Evolutionary conservation across 2,113 vertebrate genomes (phyloP).

Genomic region (Mormyrus lacerda): DNA sequence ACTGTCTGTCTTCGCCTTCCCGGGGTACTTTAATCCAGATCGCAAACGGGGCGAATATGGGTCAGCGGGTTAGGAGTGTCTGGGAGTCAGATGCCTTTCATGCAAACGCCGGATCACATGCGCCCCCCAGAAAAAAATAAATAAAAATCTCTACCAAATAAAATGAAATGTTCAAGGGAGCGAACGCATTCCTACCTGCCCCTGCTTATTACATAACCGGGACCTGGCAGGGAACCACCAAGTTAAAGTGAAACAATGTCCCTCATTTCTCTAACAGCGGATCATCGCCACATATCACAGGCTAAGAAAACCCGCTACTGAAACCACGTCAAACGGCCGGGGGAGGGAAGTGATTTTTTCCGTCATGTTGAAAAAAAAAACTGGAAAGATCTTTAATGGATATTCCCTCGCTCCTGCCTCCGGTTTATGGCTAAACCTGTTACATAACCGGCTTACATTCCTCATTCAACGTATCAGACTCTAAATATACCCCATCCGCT

Average conservation of each 20-base stretch:
- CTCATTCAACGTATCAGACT: conserved; percentile 80
- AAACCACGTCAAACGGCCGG: neutral
- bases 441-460: conserved; percentile 96
- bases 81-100: neutral
- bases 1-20: neutral
- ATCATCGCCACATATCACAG: neutral
- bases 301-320: neutral
- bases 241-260: conserved; percentile 42
- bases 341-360: neutral
- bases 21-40: neutral
- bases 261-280: neutral
- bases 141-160: neutral
- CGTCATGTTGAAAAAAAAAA: neutral
- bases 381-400: conserved; percentile 36
- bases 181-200: neutral
- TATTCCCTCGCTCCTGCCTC: conserved; percentile 47
- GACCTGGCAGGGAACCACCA: conserved; percentile 43
- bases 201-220: conserved; percentile 59
- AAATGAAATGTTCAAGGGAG: neutral
- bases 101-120: conserved; percentile 1
- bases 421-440: conserved; percentile 93
- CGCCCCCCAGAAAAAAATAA: neutral
- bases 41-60: conserved; percentile 19
- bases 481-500: conserved; percentile 73
- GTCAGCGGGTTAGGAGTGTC: conserved; percentile 30